phyloP scores from a whole-genome alignment of 2,797 vertebrate genomes.

The Phrynocephalus vlangalii region DNA sequence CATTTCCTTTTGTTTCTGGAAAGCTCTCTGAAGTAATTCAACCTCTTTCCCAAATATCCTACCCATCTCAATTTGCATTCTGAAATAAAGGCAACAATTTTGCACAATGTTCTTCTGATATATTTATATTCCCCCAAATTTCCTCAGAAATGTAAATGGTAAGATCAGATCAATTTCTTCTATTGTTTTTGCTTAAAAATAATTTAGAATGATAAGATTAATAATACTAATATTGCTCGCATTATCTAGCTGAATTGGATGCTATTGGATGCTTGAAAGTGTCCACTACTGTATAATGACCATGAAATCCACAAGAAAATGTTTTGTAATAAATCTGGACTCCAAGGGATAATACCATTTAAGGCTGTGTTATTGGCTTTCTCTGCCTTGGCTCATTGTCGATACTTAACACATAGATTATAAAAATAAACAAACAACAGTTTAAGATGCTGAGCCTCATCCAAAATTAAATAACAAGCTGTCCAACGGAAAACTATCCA shows the following conservation, averaged over 20 bases:
- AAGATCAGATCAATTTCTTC: neutral
- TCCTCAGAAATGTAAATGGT: neutral
- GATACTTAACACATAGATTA: neutral
- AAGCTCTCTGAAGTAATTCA: neutral
- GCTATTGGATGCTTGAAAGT: neutral
- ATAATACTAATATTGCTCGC: neutral
- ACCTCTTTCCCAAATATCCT: neutral
- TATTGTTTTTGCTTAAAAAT: neutral
- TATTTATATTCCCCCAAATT: neutral
- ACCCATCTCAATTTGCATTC: neutral
- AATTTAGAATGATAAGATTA: neutral
- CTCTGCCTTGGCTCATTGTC: neutral
- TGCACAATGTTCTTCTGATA: neutral
- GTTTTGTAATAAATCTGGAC: neutral
- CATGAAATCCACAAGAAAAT: neutral
- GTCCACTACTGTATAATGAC: neutral
- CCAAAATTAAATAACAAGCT: constrained; percentile 6
- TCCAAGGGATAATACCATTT: neutral
- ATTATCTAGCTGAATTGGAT: constrained; percentile 34
- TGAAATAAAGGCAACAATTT: neutral
- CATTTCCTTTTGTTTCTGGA: neutral
- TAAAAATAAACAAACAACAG: constrained; percentile 20
- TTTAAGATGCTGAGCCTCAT: neutral
- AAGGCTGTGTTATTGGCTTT: neutral
- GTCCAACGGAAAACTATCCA: neutral